These are phyloP conservation scores for Paramormyrops kingsleyae DNA, from an alignment of 2,113 vertebrate species.

Conservation along the genomic window DNA sequence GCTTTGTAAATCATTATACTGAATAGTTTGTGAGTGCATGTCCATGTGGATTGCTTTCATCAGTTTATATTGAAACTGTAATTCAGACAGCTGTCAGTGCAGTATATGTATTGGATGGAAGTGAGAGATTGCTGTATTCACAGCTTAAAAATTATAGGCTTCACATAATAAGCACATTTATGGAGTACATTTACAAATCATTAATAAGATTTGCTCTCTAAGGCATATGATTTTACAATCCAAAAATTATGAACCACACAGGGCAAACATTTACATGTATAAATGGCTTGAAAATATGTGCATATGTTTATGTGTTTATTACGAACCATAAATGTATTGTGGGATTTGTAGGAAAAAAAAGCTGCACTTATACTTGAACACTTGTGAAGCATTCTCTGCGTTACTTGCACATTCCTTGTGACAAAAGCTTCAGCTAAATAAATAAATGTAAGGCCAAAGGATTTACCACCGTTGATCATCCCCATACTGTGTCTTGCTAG, in stretches of 20 bases:
- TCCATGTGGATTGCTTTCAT: neutral
- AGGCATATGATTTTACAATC: neutral
- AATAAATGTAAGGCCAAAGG: neutral
- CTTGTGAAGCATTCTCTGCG: neutral
- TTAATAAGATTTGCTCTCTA: neutral
- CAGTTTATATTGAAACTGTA: conserved; percentile 1
- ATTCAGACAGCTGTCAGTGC: neutral
- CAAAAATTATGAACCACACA: neutral
- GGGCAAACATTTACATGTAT: neutral
- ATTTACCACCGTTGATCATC: neutral
- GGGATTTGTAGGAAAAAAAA: neutral
- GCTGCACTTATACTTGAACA: neutral
- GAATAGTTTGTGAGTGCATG: neutral
- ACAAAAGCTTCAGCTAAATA: neutral
- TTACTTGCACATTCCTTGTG: neutral
- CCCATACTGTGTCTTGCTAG: neutral
- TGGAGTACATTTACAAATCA: neutral
- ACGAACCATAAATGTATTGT: neutral
- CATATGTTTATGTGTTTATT: neutral
- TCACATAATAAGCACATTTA: neutral
- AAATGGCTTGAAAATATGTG: neutral
- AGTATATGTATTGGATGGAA: neutral
- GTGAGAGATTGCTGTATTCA: neutral
- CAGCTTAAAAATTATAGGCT: neutral
- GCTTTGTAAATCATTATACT: neutral